Percentiles rank a stretch among this genome's conserved stretches.
phyloP scores from a whole-genome alignment of 2,113 vertebrate genomes.

The Struthio camelus region DNA sequence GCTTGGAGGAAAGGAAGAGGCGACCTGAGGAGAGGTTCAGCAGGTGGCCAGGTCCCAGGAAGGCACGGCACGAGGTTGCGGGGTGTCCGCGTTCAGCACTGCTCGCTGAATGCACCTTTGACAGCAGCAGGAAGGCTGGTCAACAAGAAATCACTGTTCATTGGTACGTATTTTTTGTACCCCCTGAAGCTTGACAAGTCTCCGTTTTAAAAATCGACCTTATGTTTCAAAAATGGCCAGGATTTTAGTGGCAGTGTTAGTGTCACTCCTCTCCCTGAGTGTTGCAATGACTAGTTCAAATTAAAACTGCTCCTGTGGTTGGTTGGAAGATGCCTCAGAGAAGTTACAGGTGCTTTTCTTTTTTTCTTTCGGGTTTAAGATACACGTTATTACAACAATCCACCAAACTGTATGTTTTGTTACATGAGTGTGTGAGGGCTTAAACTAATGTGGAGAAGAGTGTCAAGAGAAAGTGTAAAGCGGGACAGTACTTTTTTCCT shows the following conservation, averaged over 20 bases:
- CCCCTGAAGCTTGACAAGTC: not conserved
- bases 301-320: not conserved
- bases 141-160: fast-evolving
- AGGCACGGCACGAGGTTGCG: not conserved
- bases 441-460: not conserved
- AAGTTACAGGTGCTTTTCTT: not conserved
- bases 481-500: not conserved
- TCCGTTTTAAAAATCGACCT: not conserved
- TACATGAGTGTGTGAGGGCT: not conserved
- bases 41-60: not conserved
- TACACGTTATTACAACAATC: not conserved
- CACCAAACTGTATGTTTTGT: not conserved
- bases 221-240: not conserved
- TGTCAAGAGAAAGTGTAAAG: not conserved
- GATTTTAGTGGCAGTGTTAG: too few relatives aligned
- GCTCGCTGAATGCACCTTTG: not conserved
- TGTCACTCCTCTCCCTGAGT: not conserved
- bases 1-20: not conserved
- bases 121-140: not conserved
- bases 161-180: not conserved
- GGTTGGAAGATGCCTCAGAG: not conserved
- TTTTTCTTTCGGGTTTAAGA: not conserved
- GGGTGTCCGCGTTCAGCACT: not conserved
- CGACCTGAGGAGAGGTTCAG: not conserved
- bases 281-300: not conserved